These are phyloP conservation scores for Noctua pronuba DNA, from an alignment of 2,888 invertebrate species.

Conservation along the genomic window DNA sequence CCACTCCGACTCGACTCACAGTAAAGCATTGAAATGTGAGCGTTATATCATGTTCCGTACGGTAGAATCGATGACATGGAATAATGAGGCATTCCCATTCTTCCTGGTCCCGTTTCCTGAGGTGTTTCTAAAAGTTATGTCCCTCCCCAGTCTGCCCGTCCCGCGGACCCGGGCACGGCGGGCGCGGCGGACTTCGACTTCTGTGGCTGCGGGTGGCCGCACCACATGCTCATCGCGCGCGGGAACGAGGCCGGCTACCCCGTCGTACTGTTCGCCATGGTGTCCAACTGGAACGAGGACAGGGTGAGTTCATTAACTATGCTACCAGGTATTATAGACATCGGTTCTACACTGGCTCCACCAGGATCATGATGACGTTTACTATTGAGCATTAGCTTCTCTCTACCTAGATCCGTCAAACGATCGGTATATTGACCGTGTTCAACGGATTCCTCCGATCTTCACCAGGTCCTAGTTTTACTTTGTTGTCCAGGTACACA, in stretches of 20 bases:
- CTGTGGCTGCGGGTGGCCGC: conserved; percentile 97
- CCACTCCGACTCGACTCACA: no score
- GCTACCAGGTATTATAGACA: not conserved
- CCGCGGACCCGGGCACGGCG: conserved; percentile 88
- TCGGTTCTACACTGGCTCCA: not conserved
- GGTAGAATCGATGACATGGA: not conserved
- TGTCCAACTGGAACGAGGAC: conserved; percentile 93
- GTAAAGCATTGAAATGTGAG: not conserved
- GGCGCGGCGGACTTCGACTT: conserved; percentile 92
- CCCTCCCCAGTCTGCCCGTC: conserved; percentile 82
- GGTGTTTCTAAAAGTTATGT: not conserved
- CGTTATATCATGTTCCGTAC: not conserved
- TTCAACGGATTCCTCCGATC: not conserved
- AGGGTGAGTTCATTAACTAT: conserved; percentile 82
- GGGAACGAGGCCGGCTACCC: conserved; percentile 92
- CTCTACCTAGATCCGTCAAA: not conserved
- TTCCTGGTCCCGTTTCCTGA: not conserved
- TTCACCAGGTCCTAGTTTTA: not conserved
- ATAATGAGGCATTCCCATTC: not conserved
- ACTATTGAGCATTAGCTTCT: not conserved
- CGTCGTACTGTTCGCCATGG: conserved; percentile 94
- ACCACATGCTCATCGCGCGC: conserved; percentile 94
- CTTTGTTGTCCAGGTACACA: not conserved
- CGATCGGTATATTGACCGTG: not conserved
- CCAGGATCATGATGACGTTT: not conserved